Base-by-base conservation (phyloP, 2,113 vertebrate species). In the Tursiops truncatus region DNA sequence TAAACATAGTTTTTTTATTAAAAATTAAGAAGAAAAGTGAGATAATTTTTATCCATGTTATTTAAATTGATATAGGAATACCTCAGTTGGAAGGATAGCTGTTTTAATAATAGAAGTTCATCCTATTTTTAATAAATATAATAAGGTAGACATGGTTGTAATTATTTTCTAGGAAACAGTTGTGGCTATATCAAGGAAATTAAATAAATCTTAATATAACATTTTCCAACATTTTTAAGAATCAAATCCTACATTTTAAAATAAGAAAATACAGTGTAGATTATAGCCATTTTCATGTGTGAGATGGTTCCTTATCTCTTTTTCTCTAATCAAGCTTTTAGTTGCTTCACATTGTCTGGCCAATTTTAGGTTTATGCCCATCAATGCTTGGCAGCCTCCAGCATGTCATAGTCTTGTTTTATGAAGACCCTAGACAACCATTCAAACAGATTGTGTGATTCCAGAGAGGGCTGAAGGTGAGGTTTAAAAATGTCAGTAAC, bases 351-450 rank as follows among this genome's bases (percentile, higher is more conserved):
- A 0, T 20, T 97, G 92, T 88, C 98, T 99, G 98, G 98, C 98
- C 91, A 98, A 90, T 87, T 98, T 98, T 56, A 99, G 98, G 98
- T 99, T 99, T 92, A 99, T 97, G 56, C 97, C 93, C 38, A 99
- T 89, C 33, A 99, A 98, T 15, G 98, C 98, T 93, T 99, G 95
- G 99, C 98, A n/a, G 99, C 99, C 97, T 99, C 99, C 95, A 99
- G 98, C 99, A 99, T 99, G 97, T 99, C 99, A 86, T 99, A 99
- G 2, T 99, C 99, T 98, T 99, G 99, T 71, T 99, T 99, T 68
- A 99, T 98, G 89, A 99, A 99, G 92, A 99, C 97, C 96, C 98
- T 83, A 36, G 98, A 99, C 81, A 99, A 92, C 99, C 99, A 99
- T 90, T 98, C 98, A 98, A 99, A 99, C 4, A 65, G 94, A 97